phyloP scores from a whole-genome alignment of 2,113 vertebrate genomes.

The Polyodon spathula region DNA sequence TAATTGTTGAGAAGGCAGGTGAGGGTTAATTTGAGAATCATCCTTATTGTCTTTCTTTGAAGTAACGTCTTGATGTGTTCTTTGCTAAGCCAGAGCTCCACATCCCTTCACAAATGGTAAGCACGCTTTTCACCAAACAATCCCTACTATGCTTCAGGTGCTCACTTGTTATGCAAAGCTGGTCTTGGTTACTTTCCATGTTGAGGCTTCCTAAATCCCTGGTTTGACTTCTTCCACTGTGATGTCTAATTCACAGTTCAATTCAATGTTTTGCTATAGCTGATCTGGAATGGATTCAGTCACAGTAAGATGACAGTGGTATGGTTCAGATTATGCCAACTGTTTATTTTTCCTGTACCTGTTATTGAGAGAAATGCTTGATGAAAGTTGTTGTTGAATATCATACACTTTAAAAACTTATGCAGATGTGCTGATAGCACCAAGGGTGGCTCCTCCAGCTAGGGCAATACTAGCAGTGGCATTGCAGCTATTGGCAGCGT shows the following conservation, averaged over 20 bases:
- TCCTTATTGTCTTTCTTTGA: too few relatives aligned
- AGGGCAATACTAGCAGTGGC: too few relatives aligned
- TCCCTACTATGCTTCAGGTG: slow-evolving; percentile 8
- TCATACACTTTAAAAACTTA: too few relatives aligned
- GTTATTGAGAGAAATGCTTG: too few relatives aligned
- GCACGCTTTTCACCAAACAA: slow-evolving; percentile 1
- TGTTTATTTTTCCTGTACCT: too few relatives aligned
- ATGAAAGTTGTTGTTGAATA: too few relatives aligned
- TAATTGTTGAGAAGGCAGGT: too few relatives aligned
- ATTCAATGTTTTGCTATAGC: neutral
- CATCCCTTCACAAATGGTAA: neutral
- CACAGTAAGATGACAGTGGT: neutral
- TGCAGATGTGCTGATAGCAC: too few relatives aligned
- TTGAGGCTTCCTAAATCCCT: slow-evolving; percentile 5
- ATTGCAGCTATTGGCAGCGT: too few relatives aligned
- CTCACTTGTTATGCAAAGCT: slow-evolving; percentile 8
- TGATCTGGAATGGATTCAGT: slow-evolving; percentile 3
- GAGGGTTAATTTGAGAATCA: too few relatives aligned
- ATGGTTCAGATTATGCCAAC: neutral
- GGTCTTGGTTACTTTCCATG: slow-evolving; percentile 5
- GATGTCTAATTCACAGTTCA: slow-evolving; percentile 7
- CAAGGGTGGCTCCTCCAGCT: too few relatives aligned
- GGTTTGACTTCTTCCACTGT: slow-evolving; percentile 6
- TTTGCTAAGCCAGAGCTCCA: neutral
- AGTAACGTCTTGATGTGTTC: neutral